A percentile compares a stretch with the other conserved stretches of the same genome.
Conservation (phyloP, 2,113 vertebrate genomes). For the Zingel zingel region DNA sequence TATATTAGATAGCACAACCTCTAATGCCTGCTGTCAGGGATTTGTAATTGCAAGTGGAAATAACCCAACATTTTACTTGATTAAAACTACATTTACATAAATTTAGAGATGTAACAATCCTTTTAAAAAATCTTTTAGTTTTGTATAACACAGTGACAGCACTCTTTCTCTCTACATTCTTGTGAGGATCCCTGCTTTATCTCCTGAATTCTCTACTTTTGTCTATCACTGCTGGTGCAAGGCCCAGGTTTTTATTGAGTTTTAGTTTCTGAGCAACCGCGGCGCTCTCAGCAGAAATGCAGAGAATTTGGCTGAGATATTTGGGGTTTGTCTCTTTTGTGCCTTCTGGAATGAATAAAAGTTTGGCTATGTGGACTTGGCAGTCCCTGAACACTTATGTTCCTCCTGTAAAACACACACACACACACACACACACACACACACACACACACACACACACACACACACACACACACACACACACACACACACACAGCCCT, state of each 20-base stretch:
- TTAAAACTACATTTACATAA: background rate
- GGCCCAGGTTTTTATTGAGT: background rate
- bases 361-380: conserved; percentile 39
- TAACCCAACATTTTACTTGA: background rate
- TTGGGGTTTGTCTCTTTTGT: conserved; percentile 57
- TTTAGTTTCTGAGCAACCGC: conserved; percentile 9
- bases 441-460: too few species aligned
- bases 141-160: background rate
- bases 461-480: too few species aligned
- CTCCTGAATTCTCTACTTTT: background rate
- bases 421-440: too few species aligned
- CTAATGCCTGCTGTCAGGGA: background rate
- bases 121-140: background rate
- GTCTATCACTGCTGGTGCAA: background rate
- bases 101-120: background rate
- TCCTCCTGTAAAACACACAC: background rate
- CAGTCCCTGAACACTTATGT: background rate
- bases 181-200: conserved; percentile 5
- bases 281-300: conserved; percentile 47
- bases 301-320: conserved; percentile 61
- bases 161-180: background rate
- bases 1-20: background rate
- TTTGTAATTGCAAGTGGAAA: background rate
- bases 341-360: conserved; percentile 41
- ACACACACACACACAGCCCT: too few species aligned